Conservation (phyloP, 2,797 vertebrate genomes). For the Artibeus jamaicensis region DNA sequence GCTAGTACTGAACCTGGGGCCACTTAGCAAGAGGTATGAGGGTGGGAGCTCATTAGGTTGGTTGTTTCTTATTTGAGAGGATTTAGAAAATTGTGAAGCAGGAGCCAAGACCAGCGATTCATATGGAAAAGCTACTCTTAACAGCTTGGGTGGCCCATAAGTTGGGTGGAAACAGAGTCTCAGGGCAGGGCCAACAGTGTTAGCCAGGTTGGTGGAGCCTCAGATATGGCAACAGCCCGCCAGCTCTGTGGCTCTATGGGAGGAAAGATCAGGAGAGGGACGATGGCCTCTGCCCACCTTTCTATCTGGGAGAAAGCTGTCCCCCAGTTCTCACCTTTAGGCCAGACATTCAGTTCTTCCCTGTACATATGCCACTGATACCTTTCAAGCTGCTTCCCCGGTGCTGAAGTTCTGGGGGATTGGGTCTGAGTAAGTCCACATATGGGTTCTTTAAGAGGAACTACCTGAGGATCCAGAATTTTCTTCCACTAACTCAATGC, state of each 20-base stretch:
- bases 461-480: background rate
- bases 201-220: background rate
- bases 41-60: background rate
- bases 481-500: background rate
- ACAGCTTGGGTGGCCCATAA: background rate
- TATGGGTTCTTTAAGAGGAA: background rate
- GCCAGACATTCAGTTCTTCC: background rate
- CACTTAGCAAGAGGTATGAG: background rate
- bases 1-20: too few relatives aligned
- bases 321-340: background rate
- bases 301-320: background rate
- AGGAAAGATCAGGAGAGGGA: background rate
- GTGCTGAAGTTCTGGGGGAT: background rate
- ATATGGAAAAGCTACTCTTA: background rate
- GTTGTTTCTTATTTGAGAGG: background rate
- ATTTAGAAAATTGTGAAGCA: background rate
- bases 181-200: background rate
- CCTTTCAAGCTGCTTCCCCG: too few relatives aligned
- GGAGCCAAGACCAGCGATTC: background rate
- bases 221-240: background rate
- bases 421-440: background rate
- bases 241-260: background rate
- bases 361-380: background rate
- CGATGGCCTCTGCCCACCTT: background rate
- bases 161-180: background rate